phyloP scores from a whole-genome alignment of 2,113 vertebrate genomes.

The human region DNA sequence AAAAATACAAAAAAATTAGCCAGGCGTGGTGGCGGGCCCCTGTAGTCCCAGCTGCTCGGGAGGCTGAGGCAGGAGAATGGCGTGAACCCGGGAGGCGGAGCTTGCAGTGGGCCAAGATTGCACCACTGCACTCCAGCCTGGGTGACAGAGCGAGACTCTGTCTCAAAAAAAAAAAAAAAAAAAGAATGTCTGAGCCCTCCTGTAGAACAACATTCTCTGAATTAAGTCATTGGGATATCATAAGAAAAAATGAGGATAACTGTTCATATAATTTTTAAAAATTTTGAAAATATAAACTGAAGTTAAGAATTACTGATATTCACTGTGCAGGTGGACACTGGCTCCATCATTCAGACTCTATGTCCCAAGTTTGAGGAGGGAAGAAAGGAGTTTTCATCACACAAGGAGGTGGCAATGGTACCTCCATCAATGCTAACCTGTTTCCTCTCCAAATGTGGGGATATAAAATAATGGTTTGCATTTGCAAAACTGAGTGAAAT shows the following conservation, averaged over 20 bases:
- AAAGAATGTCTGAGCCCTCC: not conserved
- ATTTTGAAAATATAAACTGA: not conserved
- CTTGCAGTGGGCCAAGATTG: too few relatives aligned
- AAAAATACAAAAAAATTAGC: too few relatives aligned
- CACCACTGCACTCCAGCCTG: too few relatives aligned
- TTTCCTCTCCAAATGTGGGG: not conserved
- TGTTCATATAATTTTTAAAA: not conserved
- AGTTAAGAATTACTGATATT: not conserved
- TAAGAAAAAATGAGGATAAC: not conserved
- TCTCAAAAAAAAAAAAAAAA: too few relatives aligned
- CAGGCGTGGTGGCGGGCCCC: fast-evolving
- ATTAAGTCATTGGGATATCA: not conserved
- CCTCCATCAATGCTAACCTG: fast-evolving
- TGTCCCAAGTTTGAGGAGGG: not conserved
- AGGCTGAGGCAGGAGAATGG: too few relatives aligned
- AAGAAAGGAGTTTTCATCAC: fast-evolving
- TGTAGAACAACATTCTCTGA: not conserved
- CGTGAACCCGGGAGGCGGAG: too few relatives aligned
- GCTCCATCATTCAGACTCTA: too few relatives aligned
- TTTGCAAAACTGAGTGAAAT: not conserved
- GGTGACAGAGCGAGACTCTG: too few relatives aligned
- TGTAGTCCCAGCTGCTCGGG: too few relatives aligned
- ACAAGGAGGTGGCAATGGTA: fast-evolving
- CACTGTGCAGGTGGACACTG: not conserved
- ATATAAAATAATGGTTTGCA: too few relatives aligned